phyloP scores from a whole-genome alignment of 2,113 vertebrate genomes.

The Numenius arquata region DNA sequence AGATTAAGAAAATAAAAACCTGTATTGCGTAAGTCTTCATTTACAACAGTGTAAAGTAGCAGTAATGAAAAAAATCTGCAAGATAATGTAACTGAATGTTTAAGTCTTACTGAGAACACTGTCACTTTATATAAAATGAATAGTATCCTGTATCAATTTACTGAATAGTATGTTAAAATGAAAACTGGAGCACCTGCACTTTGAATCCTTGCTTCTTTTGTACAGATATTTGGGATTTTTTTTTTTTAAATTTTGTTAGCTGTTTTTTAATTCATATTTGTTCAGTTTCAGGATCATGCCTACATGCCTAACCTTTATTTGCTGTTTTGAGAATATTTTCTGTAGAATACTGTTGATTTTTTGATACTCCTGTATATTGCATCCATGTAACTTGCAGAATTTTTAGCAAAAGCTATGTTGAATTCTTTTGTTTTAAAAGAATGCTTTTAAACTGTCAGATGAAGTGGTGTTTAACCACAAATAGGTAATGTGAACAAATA shows the following conservation, averaged over 20 bases:
- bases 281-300: slow-evolving; percentile 24
- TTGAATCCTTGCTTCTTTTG: slow-evolving; percentile 76
- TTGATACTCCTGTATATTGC: slow-evolving; percentile 53
- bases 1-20: slow-evolving; percentile 52
- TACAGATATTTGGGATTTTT: slow-evolving; percentile 25
- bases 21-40: slow-evolving; percentile 54
- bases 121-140: slow-evolving; percentile 75
- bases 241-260: neutral
- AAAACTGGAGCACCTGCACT: slow-evolving; percentile 83
- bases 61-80: slow-evolving; percentile 43
- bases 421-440: slow-evolving; percentile 70
- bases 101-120: slow-evolving; percentile 69
- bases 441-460: slow-evolving; percentile 73
- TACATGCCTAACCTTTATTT: slow-evolving; percentile 50
- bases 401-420: slow-evolving; percentile 70
- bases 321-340: slow-evolving; percentile 22
- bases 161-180: slow-evolving; percentile 61
- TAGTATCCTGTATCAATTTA: slow-evolving; percentile 55
- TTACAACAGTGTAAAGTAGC: slow-evolving; percentile 63
- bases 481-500: slow-evolving; percentile 76
- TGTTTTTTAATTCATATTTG: neutral
- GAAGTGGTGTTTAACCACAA: slow-evolving; percentile 71
- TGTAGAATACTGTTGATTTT: slow-evolving; percentile 45
- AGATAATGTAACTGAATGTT: slow-evolving; percentile 69
- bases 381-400: slow-evolving; percentile 43